Conservation (phyloP, 2,888 invertebrate genomes). For the Strigamia transsilvanica region DNA sequence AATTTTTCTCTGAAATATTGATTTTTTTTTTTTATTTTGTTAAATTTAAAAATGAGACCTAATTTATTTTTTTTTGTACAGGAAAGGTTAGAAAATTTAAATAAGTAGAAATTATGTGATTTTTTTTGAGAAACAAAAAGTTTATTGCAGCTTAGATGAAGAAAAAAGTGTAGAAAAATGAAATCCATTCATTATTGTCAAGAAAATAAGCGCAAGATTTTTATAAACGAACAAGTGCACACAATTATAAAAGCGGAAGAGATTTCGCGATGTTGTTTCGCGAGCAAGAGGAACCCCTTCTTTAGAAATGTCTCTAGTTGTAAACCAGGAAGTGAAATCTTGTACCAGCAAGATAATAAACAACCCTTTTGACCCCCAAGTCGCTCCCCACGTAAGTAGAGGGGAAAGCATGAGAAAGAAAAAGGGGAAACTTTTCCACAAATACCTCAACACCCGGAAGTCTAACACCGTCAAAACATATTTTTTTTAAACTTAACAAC, state of each 20-base stretch:
- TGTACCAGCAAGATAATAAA: constrained; percentile 10
- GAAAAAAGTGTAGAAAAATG: not conserved
- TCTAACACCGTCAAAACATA: not conserved
- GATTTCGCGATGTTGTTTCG: constrained; percentile 23
- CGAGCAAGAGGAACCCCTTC: constrained; percentile 17
- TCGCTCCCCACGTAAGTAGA: constrained; percentile 2
- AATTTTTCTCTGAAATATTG: not conserved
- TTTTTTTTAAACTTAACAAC: not conserved
- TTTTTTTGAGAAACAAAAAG: not conserved
- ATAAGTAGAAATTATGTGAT: not conserved
- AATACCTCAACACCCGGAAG: constrained; percentile 35
- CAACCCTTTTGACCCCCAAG: constrained; percentile 46
- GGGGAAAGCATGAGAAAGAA: constrained; percentile 43
- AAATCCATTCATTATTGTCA: not conserved
- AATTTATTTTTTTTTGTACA: not conserved
- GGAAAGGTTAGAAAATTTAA: not conserved
- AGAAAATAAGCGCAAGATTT: too few relatives aligned
- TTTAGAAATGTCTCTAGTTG: not conserved
- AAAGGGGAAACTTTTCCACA: constrained; percentile 32
- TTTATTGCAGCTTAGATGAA: not conserved
- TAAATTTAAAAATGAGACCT: too few relatives aligned
- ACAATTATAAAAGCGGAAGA: constrained; percentile 7
- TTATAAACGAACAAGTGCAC: not conserved
- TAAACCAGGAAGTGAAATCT: constrained; percentile 40
- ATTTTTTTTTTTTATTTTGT: not conserved